phyloP scores from a whole-genome alignment of 2,888 invertebrate genomes.

The Aphidius colemani region DNA sequence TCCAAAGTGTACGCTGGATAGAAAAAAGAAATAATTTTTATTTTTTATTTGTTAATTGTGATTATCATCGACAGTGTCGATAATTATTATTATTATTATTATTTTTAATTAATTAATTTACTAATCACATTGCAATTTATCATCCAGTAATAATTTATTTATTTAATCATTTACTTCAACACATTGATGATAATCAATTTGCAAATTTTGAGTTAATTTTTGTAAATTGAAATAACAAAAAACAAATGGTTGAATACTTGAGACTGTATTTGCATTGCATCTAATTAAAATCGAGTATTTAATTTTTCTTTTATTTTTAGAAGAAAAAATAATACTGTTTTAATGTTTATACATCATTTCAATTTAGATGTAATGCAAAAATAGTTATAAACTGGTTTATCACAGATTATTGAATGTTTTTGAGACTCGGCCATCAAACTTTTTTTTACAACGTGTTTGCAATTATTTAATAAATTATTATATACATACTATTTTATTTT shows the following conservation, averaged over 20 bases:
- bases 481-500: constrained; percentile 43
- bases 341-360: constrained; percentile 20
- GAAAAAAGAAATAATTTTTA: constrained; percentile 60
- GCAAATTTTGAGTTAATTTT: no score
- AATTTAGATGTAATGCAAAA: constrained; percentile 42
- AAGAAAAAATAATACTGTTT: constrained; percentile 2
- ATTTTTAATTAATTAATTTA: no score
- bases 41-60: no score
- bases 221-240: constrained; percentile 27
- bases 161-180: no score
- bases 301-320: constrained; percentile 9
- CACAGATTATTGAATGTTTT: constrained; percentile 37
- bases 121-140: no score
- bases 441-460: constrained; percentile 13
- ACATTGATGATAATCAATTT: no score
- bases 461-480: constrained; percentile 21
- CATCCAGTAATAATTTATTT: no score
- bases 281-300: constrained; percentile 32
- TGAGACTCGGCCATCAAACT: constrained; percentile 42
- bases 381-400: constrained; percentile 35
- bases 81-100: no score
- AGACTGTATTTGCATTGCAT: constrained; percentile 42
- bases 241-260: constrained; percentile 31
- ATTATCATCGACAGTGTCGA: no score
- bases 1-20: constrained; percentile 67